phyloP scores from a whole-genome alignment of 2,797 vertebrate genomes.

The Lagodon rhomboides region DNA sequence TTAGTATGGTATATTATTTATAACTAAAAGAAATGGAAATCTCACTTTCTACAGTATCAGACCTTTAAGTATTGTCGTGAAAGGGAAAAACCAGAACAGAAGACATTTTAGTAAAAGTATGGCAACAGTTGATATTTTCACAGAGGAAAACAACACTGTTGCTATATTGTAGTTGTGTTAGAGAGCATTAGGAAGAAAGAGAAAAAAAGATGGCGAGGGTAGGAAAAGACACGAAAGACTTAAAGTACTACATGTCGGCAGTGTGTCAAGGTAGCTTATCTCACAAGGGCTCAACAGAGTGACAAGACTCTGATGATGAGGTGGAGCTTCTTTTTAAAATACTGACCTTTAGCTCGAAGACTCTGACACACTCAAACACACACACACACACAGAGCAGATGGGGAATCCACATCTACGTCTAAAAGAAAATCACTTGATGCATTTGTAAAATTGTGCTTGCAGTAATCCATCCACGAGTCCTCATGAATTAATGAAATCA shows the following conservation, averaged over 20 bases:
- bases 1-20: too few species aligned
- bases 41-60: too few species aligned
- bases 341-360: slow-evolving; percentile 12
- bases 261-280: not conserved
- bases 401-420: not conserved
- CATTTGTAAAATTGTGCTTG: not conserved
- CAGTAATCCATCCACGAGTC: slow-evolving; percentile 16
- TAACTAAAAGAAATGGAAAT: too few species aligned
- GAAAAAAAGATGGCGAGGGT: not conserved
- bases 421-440: not conserved
- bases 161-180: not conserved
- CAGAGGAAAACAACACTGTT: not conserved
- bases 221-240: not conserved
- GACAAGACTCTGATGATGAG: not conserved
- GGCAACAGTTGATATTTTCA: not conserved
- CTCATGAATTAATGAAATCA: slow-evolving; percentile 61
- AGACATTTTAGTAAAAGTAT: not conserved
- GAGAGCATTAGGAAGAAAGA: not conserved
- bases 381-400: not conserved
- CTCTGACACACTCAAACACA: not conserved
- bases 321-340: not conserved
- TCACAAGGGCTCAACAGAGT: not conserved
- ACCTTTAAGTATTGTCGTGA: not conserved
- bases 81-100: not conserved
- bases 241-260: not conserved